Percentiles rank a stretch among this genome's conserved stretches.
Conservation (phyloP, 2,888 invertebrate genomes). For the Acronicta leporina region DNA sequence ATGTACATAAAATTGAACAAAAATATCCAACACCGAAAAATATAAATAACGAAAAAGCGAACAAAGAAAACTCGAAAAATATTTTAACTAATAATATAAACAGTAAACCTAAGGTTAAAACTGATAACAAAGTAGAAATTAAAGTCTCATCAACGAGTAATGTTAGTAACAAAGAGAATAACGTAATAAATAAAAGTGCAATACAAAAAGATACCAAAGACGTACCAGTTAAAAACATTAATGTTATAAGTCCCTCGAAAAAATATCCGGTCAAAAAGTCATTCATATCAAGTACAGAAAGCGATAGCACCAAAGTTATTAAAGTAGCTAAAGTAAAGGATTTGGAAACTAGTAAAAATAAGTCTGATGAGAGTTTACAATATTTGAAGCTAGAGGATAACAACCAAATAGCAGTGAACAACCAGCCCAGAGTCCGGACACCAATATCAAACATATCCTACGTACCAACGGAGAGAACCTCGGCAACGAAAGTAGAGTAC, state of each 20-base stretch:
- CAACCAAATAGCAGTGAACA: conserved; percentile 85
- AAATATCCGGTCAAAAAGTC: conserved; percentile 84
- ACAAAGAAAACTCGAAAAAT: conserved; percentile 68
- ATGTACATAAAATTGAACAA: conserved; percentile 64
- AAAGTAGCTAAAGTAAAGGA: conserved; percentile 86
- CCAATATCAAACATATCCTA: conserved; percentile 85
- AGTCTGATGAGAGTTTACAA: conserved; percentile 83
- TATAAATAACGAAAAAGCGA: conserved; percentile 69
- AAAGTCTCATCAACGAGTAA: conserved; percentile 68
- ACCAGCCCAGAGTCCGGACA: conserved; percentile 85
- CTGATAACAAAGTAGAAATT: conserved; percentile 65
- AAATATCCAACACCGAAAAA: conserved; percentile 76
- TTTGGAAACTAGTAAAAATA: conserved; percentile 82
- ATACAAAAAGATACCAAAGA: conserved; percentile 86
- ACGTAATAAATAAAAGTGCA: conserved; percentile 79
- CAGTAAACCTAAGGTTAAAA: conserved; percentile 56
- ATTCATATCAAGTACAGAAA: conserved; percentile 80
- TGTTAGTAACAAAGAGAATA: conserved; percentile 72
- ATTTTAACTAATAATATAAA: conserved; percentile 60
- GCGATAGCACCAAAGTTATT: conserved; percentile 77
- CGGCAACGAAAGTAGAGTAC: conserved; percentile 71
- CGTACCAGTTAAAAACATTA: conserved; percentile 79
- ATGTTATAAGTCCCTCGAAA: conserved; percentile 84
- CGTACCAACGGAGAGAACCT: conserved; percentile 78
- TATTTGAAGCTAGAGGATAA: conserved; percentile 82